Evolutionary conservation across 2,888 invertebrate genomes (phyloP).

Genomic region (Limnephilus auricula): DNA sequence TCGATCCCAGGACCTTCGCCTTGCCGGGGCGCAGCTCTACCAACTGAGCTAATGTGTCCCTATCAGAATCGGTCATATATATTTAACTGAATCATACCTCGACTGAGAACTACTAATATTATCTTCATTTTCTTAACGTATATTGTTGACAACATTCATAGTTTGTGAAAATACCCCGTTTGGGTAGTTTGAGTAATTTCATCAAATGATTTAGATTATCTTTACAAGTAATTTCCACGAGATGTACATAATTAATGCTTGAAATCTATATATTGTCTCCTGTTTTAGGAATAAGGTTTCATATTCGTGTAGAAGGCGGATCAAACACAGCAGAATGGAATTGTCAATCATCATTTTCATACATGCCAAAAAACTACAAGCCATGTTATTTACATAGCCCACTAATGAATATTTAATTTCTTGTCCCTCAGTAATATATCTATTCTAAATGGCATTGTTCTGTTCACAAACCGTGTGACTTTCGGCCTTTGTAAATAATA

Average conservation of each 20-base stretch:
- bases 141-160: too few species aligned
- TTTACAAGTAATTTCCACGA: not conserved
- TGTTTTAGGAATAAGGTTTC: not conserved
- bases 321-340: not conserved
- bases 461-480: conserved; percentile 1
- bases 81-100: too few species aligned
- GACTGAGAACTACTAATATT: too few species aligned
- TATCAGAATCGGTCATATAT: too few species aligned
- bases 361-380: not conserved
- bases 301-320: not conserved
- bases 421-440: not conserved
- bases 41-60: too few species aligned
- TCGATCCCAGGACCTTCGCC: too few species aligned
- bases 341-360: not conserved
- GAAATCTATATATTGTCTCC: not conserved
- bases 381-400: not conserved
- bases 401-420: conserved; percentile 15
- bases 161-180: too few species aligned
- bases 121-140: too few species aligned
- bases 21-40: too few species aligned
- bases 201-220: too few species aligned
- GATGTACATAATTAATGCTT: not conserved
- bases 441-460: conserved; percentile 10
- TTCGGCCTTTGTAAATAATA: conserved; percentile 32
- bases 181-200: too few species aligned